Evolutionary conservation across 2,113 vertebrate species (phyloP), one percentile per base, ranked within the genome.

Genomic region (Oncorhynchus gorbuscha): DNA sequence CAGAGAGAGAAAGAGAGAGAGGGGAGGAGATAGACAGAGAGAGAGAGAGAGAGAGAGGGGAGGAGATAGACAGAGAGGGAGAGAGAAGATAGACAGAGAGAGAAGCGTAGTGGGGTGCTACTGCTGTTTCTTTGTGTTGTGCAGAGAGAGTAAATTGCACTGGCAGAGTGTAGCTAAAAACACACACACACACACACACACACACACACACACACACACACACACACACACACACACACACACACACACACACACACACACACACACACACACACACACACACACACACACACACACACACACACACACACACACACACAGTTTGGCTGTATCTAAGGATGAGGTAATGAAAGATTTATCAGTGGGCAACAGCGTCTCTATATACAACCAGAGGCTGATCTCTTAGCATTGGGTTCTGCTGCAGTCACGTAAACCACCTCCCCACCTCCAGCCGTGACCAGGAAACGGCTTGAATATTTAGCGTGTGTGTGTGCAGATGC

Each of bases 271-370:
- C 6, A 35, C 35, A 78, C 68, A 78, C 68, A 8, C 76, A 39
- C 22, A 74, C n/a, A n/a, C n/a, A n/a, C n/a, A n/a, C n/a, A n/a
- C n/a, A n/a, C n/a, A n/a, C 4, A 55, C 30, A 55, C 69, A 78
- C 75, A 7, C 76, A 3, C 76, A 35, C 35, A 35, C 6, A 35
- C 35, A 78, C 68, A 78, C 68, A 8, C 76, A 39, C 22, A 74
- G 79, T 55, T 69, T 80, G 89, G 88, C 92, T 92, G 90, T 89
- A 92, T 94, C 90, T 90, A 83, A 90, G 91, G 92, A 93, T 90
- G 90, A 92, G 89, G 91, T 94, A 94, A 94, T 94, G 92, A 94
- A 94, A 94, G 91, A 94, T 94, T 92, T 94, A 94, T 93, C 94
- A 93, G 91, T 85, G 86, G 16, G 89, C 91, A 91, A 89, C 93